Conservation (phyloP, 1,140 invertebrate species). For the Zaprionus ornatus region DNA sequence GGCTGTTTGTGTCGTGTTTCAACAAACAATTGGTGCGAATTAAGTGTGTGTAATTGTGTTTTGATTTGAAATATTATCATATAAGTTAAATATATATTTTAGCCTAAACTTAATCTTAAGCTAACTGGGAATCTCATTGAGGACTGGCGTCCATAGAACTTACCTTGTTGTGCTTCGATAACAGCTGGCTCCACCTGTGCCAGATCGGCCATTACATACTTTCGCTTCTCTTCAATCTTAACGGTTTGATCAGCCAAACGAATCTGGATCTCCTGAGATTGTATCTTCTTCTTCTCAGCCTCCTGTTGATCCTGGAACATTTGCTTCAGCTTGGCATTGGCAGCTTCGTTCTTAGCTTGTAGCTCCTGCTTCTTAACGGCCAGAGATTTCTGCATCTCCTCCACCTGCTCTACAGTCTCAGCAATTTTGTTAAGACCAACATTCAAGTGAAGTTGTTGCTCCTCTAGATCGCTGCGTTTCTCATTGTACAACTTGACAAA, state of each 20-base stretch:
- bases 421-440: slow-evolving; percentile 99
- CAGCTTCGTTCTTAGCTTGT: slow-evolving; percentile 99
- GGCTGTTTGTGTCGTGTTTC: slow-evolving; percentile 85
- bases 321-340: slow-evolving; percentile 98
- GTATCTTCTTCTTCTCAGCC: slow-evolving; percentile 99
- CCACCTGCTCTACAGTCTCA: slow-evolving; percentile 99
- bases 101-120: slow-evolving; percentile 35
- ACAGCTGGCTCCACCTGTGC: slow-evolving; percentile 99
- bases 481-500: slow-evolving; percentile 99
- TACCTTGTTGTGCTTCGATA: slow-evolving; percentile 98
- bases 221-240: slow-evolving; percentile 95
- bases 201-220: slow-evolving; percentile 97
- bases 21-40: slow-evolving; percentile 31
- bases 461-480: slow-evolving; percentile 98
- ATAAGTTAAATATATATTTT: slow-evolving; percentile 17
- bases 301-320: slow-evolving; percentile 99
- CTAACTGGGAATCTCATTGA: neutral
- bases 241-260: slow-evolving; percentile 95
- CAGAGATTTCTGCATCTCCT: slow-evolving; percentile 99
- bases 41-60: slow-evolving; percentile 40
- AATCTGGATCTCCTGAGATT: slow-evolving; percentile 98
- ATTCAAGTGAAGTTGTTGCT: slow-evolving; percentile 99
- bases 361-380: slow-evolving; percentile 98
- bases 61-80: slow-evolving; percentile 46
- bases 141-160: slow-evolving; percentile 68